Conservation (phyloP, 2,888 invertebrate species). For the Patella ulyssiponensis region DNA sequence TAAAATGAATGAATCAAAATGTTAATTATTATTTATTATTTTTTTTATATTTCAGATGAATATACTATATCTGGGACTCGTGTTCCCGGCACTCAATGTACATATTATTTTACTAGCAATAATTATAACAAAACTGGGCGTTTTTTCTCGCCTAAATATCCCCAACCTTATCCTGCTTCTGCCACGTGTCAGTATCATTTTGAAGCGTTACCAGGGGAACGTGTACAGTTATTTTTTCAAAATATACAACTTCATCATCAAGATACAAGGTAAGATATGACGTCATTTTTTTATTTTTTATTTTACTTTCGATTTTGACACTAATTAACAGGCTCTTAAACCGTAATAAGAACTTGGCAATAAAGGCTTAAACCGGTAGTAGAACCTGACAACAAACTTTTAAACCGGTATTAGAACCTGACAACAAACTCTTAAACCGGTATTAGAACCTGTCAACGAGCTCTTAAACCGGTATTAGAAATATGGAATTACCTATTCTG, state of each 20-base stretch:
- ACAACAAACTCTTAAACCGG: no score
- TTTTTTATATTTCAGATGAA: slow-evolving; percentile 51
- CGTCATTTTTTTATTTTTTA: not conserved
- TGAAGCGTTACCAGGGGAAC: slow-evolving; percentile 66
- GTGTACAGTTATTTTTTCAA: slow-evolving; percentile 65
- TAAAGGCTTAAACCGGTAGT: no score
- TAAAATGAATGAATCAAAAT: no score
- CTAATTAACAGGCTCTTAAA: no score
- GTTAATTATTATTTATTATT: not conserved
- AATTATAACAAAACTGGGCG: slow-evolving; percentile 54
- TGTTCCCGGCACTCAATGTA: slow-evolving; percentile 59
- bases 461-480: no score
- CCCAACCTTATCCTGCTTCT: slow-evolving; percentile 70
- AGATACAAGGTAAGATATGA: slow-evolving; percentile 37
- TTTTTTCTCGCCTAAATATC: slow-evolving; percentile 69
- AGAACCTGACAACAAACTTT: no score
- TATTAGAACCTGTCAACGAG: no score
- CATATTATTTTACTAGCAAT: slow-evolving; percentile 61
- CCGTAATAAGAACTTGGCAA: no score
- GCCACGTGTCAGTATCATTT: slow-evolving; percentile 72
- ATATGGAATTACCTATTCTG: no score
- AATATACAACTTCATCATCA: slow-evolving; percentile 64
- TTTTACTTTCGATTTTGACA: no score
- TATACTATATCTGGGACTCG: slow-evolving; percentile 59
- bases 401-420: no score